These are phyloP conservation scores for Charaxes varanes DNA, from an alignment of 1,140 invertebrate genomes.

Conservation along the genomic window DNA sequence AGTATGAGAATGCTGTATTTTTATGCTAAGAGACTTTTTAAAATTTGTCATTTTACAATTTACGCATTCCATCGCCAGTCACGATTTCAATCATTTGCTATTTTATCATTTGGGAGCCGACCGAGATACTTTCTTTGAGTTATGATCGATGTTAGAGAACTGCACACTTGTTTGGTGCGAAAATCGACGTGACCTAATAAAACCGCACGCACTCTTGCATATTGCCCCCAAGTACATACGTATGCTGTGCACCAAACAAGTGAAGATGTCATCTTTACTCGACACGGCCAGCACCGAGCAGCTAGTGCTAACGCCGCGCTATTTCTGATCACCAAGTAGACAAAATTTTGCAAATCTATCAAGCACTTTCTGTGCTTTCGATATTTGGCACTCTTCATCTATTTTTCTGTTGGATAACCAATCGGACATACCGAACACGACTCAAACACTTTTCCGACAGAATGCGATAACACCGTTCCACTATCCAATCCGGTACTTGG, in stretches of 20 bases:
- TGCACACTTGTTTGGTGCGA: slow-evolving; percentile 36
- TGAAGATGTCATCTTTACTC: slow-evolving; percentile 25
- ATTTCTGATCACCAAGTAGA: slow-evolving; percentile 52
- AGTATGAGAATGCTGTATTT: slow-evolving; percentile 53
- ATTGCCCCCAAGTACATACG: too few species aligned
- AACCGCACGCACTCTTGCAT: too few species aligned
- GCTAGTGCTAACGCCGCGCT: slow-evolving; percentile 37
- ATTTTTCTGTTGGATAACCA: slow-evolving; percentile 45
- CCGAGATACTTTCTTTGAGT: slow-evolving; percentile 41
- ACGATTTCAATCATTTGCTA: slow-evolving; percentile 36
- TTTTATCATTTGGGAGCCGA: slow-evolving; percentile 68
- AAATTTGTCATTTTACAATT: slow-evolving; percentile 40
- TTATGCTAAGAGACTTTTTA: slow-evolving; percentile 27
- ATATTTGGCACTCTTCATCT: slow-evolving; percentile 66
- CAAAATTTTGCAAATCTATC: slow-evolving; percentile 59
- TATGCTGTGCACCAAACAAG: slow-evolving; percentile 32
- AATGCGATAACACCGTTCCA: slow-evolving; percentile 29
- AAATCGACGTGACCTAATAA: not conserved
- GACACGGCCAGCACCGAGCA: slow-evolving; percentile 31
- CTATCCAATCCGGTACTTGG: slow-evolving; percentile 22
- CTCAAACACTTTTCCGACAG: slow-evolving; percentile 13
- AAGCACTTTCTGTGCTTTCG: slow-evolving; percentile 67
- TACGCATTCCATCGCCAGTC: slow-evolving; percentile 31
- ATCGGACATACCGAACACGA: slow-evolving; percentile 38
- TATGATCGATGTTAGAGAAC: slow-evolving; percentile 52